Evolutionary conservation across 1,140 invertebrate genomes (phyloP).

Genomic region (Trichonephila inaurata): DNA sequence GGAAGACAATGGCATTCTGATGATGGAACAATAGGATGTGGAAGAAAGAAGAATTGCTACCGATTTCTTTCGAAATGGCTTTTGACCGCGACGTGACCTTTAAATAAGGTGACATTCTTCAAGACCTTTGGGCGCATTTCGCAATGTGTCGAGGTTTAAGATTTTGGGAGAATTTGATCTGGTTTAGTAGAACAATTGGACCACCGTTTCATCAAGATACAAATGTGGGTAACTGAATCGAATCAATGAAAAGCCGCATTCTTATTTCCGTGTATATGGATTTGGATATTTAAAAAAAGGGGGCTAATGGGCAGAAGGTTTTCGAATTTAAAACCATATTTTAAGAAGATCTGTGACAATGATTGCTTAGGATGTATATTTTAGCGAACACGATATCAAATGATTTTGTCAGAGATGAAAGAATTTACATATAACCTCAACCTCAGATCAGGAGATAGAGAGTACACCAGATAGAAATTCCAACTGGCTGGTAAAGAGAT

Average conservation of each 20-base stretch:
- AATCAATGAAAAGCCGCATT: too few species aligned
- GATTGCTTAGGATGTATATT: too few species aligned
- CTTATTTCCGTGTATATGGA: neutral
- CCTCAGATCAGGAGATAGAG: too few species aligned
- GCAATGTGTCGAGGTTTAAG: neutral
- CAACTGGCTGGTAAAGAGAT: too few species aligned
- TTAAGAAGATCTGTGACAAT: too few species aligned
- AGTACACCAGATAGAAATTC: too few species aligned
- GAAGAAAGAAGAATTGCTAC: neutral
- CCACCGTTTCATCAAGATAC: neutral
- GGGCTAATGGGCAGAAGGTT: too few species aligned
- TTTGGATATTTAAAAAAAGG: neutral
- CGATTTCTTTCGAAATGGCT: neutral
- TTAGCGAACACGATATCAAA: too few species aligned
- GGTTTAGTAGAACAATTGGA: neutral
- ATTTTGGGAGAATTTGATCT: neutral
- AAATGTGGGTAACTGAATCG: neutral
- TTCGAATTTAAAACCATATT: too few species aligned
- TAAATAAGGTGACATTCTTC: constrained; percentile 7
- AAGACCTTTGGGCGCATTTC: neutral
- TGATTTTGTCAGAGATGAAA: too few species aligned
- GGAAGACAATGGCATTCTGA: neutral
- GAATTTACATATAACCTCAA: too few species aligned
- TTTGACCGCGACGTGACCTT: neutral
- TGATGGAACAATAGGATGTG: neutral